Base-by-base conservation (phyloP, 2,797 vertebrate species). In the Crenuchus spilurus region DNA sequence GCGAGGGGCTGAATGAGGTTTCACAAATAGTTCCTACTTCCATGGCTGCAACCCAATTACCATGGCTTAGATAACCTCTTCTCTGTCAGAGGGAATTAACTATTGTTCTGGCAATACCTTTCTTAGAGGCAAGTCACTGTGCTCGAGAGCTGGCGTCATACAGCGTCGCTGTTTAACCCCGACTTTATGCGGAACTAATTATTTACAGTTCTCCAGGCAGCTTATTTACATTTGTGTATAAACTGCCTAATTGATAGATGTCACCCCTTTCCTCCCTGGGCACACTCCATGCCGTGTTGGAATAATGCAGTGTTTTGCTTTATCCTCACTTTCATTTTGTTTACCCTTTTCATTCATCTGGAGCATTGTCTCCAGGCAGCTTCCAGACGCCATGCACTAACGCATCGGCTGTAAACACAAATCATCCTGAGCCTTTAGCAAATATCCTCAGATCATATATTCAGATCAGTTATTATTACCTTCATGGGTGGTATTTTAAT, bases 181-280 rank as follows among this genome's bases (percentile, higher is more conserved):
- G 89, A 89, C 85, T 88, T 90, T 90, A 90, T 92, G 90, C 90
- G 88, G 87, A 92, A 90, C 90, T 90, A 88, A 88, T 88, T 84
- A 90, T 92, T 93, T 90, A 91, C 91, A 88, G 86, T 86, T 90
- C 86, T 88, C 81, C 80, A 68, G 82, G 86, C 84, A 88, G 84
- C 87, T 87, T 72, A 91, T 92, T 89, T 90, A 88, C 87, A 92
- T 92, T 88, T 90, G 85, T 81, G 86, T 90, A 91, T 89, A 89
- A 92, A 92, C 85, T 82, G 84, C 80, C 78, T 89, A 93, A 92
- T 90, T 92, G 90, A 92, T 91, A 91, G 88, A 92, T 90, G 92
- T 88, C 91, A 89, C 87, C 86, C 86, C 86, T 76, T 85, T 82
- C 86, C 88, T 88, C 85, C 85, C 78, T 86, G 88, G 87, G 88